phyloP scores from a whole-genome alignment of 2,797 vertebrate genomes.

The Spinus pinus region DNA sequence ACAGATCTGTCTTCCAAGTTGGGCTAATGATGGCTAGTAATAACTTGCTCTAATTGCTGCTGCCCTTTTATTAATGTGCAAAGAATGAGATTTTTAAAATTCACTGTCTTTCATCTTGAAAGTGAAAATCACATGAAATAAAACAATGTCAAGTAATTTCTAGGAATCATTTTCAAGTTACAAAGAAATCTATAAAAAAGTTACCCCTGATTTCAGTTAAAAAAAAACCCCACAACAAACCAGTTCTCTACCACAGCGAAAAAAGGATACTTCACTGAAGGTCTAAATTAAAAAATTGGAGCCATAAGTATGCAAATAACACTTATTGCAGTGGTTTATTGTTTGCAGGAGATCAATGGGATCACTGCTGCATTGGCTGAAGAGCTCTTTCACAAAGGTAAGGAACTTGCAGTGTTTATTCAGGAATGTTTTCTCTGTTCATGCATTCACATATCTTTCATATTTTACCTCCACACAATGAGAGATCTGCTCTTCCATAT shows the following conservation, averaged over 20 bases:
- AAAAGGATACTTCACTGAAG: not conserved
- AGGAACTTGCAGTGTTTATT: not conserved
- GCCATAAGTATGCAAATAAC: not conserved
- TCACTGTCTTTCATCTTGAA: not conserved
- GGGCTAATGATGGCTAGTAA: not conserved
- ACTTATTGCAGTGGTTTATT: not conserved
- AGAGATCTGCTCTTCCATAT: not conserved
- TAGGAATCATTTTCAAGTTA: not conserved
- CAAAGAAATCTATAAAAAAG: not conserved
- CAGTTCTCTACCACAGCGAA: not conserved
- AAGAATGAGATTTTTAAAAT: not conserved
- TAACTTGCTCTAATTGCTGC: not conserved
- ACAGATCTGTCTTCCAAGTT: not conserved
- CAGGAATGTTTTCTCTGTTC: not conserved
- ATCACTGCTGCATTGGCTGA: conserved; percentile 92
- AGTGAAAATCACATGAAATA: not conserved
- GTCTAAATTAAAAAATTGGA: not conserved
- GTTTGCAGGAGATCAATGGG: conserved; percentile 89
- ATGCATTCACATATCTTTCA: not conserved
- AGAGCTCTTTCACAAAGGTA: conserved; percentile 94
- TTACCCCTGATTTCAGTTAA: not conserved
- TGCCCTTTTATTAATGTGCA: not conserved
- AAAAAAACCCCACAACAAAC: not conserved
- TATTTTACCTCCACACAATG: not conserved
- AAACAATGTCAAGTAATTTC: not conserved